phyloP scores from a whole-genome alignment of 2,888 invertebrate species.

The Entomobrya proxima region DNA sequence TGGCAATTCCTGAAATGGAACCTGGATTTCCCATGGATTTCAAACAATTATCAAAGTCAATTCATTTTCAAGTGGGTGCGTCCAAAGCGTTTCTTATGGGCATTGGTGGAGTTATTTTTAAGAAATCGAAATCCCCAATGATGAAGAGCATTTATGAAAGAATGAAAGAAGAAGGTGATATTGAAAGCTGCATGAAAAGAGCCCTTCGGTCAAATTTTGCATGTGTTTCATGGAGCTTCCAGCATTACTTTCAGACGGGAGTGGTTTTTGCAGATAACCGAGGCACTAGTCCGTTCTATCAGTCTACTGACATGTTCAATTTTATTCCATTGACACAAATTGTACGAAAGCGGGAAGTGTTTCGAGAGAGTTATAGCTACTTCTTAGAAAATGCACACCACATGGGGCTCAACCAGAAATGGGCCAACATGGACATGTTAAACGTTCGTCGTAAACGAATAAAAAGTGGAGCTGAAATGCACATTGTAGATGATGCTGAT shows the following conservation, averaged over 20 bases:
- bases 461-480: background rate
- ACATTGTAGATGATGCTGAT: background rate
- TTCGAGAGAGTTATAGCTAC: conserved; percentile 40
- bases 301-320: conserved; percentile 39
- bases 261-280: conserved; percentile 36
- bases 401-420: conserved; percentile 29
- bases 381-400: conserved; percentile 30
- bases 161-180: conserved; percentile 18
- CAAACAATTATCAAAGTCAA: background rate
- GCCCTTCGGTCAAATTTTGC: conserved; percentile 9
- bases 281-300: conserved; percentile 45
- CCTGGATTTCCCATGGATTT: conserved; percentile 37
- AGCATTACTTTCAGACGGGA: conserved; percentile 19
- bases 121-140: background rate
- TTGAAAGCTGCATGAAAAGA: conserved; percentile 28
- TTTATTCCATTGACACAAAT: conserved; percentile 46
- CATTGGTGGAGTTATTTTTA: conserved; percentile 45
- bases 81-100: conserved; percentile 32
- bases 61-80: conserved; percentile 4
- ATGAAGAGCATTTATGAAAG: conserved; percentile 33
- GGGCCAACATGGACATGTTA: conserved; percentile 13
- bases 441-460: background rate
- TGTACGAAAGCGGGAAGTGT: conserved; percentile 46
- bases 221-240: conserved; percentile 35
- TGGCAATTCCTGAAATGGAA: conserved; percentile 48